phyloP scores from a whole-genome alignment of 1,140 invertebrate species.

The Hyphantria cunea region DNA sequence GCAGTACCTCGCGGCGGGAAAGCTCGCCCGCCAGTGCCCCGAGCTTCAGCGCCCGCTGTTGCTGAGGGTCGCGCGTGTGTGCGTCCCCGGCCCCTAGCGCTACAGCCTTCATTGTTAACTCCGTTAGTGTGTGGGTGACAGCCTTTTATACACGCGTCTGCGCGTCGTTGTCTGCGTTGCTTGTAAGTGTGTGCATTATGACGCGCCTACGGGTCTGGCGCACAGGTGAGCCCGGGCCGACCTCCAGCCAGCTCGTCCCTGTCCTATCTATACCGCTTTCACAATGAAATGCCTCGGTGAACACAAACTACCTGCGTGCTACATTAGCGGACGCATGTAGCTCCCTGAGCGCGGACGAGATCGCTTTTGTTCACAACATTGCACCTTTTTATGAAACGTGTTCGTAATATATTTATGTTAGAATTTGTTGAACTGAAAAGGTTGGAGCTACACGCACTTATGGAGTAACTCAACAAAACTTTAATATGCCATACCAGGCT shows the following conservation, averaged over 20 bases:
- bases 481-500: conserved; percentile 33
- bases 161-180: conserved; percentile 32
- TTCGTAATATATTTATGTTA: conserved; percentile 12
- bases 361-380: conserved; percentile 39
- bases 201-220: conserved; percentile 63
- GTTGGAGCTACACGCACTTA: conserved; percentile 28
- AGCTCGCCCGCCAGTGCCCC: conserved; percentile 68
- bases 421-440: conserved; percentile 18
- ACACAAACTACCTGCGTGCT: conserved; percentile 66
- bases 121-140: conserved; percentile 38
- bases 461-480: conserved; percentile 31
- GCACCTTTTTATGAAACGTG: conserved; percentile 38
- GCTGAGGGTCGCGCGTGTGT: conserved; percentile 39
- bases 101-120: conserved; percentile 52
- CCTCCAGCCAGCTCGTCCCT: conserved; percentile 63
- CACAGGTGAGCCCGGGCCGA: conserved; percentile 73
- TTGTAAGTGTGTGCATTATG: conserved; percentile 49
- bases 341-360: conserved; percentile 22
- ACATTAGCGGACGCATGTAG: conserved; percentile 59
- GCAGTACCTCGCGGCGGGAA: conserved; percentile 66
- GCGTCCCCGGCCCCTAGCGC: conserved; percentile 45
- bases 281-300: conserved; percentile 71
- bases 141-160: conserved; percentile 28
- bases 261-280: conserved; percentile 69
- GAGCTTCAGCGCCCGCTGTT: conserved; percentile 45